phyloP scores from a whole-genome alignment of 1,140 invertebrate species.

The Bombus superbus region DNA sequence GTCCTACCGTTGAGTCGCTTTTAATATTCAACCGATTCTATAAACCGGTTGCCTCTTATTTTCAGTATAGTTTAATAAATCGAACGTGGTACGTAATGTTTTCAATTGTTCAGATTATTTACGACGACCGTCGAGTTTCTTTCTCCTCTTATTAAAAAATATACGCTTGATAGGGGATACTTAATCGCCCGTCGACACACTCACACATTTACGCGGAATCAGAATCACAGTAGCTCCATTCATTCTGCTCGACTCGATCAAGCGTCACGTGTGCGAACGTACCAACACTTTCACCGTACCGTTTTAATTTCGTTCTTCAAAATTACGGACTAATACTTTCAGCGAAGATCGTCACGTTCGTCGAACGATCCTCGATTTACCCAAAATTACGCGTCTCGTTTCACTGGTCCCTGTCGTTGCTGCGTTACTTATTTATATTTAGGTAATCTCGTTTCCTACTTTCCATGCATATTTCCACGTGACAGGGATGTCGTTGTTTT shows the following conservation, averaged over 20 bases:
- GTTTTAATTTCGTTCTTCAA: conserved; percentile 52
- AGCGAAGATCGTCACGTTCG: not conserved
- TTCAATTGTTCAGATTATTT: too few species aligned
- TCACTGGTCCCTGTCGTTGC: not conserved
- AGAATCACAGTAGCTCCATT: conserved; percentile 71
- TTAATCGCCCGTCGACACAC: conserved; percentile 40
- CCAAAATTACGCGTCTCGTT: not conserved
- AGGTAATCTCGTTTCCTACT: not conserved
- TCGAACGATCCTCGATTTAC: not conserved
- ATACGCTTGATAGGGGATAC: conserved; percentile 36
- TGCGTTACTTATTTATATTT: not conserved
- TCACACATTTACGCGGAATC: conserved; percentile 36
- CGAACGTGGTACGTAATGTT: too few species aligned
- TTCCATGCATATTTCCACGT: too few species aligned
- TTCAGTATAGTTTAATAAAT: too few species aligned
- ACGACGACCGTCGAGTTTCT: not conserved
- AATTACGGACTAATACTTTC: not conserved
- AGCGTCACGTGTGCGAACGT: conserved; percentile 41
- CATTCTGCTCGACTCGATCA: conserved; percentile 68
- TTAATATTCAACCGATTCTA: too few species aligned
- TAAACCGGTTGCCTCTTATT: too few species aligned
- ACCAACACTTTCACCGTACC: conserved; percentile 30
- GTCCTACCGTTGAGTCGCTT: too few species aligned
- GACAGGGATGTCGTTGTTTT: conserved; percentile 9
- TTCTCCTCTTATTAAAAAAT: not conserved